Evolutionary conservation across 2,888 invertebrate genomes (phyloP), one percentile per base, ranked within the genome.

Genomic region (Fragum sueziense): DNA sequence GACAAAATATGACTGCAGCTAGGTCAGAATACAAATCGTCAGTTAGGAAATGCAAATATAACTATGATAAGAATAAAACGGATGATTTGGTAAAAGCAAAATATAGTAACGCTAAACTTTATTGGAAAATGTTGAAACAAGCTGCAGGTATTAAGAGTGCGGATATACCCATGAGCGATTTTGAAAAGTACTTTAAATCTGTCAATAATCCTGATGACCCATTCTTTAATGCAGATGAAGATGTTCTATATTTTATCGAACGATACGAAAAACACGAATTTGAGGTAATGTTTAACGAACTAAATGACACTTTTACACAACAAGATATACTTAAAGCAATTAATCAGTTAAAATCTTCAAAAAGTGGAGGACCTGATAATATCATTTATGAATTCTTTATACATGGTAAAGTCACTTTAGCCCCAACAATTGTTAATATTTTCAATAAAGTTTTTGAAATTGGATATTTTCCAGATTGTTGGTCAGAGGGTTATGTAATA

Each of bases 31-130:
- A 74, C 25, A 67, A 67, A 57, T 22, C n/a, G 6, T 62, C 20
- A 31, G 20, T 67, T 14, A 37, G 74, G 37, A 74, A 74, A 37
- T 22, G 27, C n/a, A 37, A 33, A 37, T 74, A 57, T 54, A 11
- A 74, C 37, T 74, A 54, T 68, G 74, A 74, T 20, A 74, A 68
- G 37, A 20, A 27, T 20, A 17, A 74, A 65, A 74, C 37, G 14
- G 37, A 6, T 52, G 52, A 52, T 14, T n/a, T 52, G 7, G 52
- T 69, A 17, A 51, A 69, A n/a, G 69, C 69, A 17, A 69, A 69
- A 69, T 31, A 51, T 4, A 69, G 52, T 17, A 52, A 69, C 37
- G 69, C 69, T 6, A 69, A 69, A 22, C 52, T 52, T 52, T 67
- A 31, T 34, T 34, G 7, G 34, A 68, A 51, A 11, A 25, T 37